A percentile compares a stretch with the other conserved stretches of the same genome.
Evolutionary conservation across 2,113 vertebrate genomes (phyloP).

Genomic region (Tupaia chinensis): DNA sequence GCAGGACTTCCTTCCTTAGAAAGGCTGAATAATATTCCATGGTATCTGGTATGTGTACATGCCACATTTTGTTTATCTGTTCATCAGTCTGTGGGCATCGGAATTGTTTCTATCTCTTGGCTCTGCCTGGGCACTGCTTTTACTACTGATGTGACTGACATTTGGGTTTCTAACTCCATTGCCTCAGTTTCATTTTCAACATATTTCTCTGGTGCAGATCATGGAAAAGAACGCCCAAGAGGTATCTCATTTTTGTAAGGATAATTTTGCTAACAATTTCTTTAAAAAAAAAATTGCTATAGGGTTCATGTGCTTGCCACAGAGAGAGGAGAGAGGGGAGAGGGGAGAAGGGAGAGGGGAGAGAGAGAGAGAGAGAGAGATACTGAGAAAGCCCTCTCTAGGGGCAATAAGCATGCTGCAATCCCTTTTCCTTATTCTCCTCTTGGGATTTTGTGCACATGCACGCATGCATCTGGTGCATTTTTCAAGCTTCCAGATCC

Average conservation of each 20-base stretch:
- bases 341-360: no score
- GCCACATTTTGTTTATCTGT: neutral
- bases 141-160: neutral
- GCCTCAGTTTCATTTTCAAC: neutral
- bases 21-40: neutral
- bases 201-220: neutral
- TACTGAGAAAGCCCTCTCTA: no score
- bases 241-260: neutral
- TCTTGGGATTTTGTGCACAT: no score
- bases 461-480: no score
- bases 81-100: no score
- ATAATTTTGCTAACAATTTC: neutral
- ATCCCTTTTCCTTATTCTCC: no score
- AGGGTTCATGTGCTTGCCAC: no score
- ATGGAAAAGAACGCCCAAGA: neutral
- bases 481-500: no score
- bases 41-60: no score
- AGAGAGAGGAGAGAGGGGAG: no score
- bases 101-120: neutral
- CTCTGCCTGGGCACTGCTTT: neutral
- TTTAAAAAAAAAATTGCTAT: neutral
- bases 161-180: slow-evolving; percentile 1
- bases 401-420: no score
- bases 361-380: no score
- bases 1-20: neutral